Conservation (phyloP, 2,888 invertebrate genomes). For the Colostygia pectinataria region DNA sequence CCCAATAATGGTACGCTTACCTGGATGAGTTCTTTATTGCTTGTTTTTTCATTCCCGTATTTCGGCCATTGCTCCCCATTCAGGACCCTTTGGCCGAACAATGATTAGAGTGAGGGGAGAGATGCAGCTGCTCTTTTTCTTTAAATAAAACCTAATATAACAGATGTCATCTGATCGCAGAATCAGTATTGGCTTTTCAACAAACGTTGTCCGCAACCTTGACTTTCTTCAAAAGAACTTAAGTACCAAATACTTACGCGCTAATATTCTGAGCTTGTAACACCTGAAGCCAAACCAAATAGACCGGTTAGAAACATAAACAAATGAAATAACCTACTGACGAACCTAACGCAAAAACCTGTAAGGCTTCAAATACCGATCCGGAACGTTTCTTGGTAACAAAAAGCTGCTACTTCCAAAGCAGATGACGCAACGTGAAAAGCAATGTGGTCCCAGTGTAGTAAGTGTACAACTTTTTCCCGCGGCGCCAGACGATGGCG, state of each 20-base stretch:
- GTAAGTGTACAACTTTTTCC: conserved; percentile 64
- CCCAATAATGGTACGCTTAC: conserved; percentile 55
- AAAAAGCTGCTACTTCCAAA: conserved; percentile 53
- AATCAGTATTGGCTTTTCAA: conserved; percentile 44
- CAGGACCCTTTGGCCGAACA: conserved; percentile 75
- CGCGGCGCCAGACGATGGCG: conserved; percentile 57
- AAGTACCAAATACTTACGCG: no score
- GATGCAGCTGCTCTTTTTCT: conserved; percentile 80
- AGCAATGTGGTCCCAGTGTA: conserved; percentile 58
- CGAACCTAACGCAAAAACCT: conserved; percentile 22
- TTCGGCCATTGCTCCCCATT: conserved; percentile 71
- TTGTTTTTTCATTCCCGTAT: conserved; percentile 56
- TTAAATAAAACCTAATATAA: conserved; percentile 55
- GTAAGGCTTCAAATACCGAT: conserved; percentile 48
- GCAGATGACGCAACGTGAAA: conserved; percentile 66
- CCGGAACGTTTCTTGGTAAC: conserved; percentile 46
- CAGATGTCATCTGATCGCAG: conserved; percentile 60
- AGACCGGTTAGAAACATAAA: conserved; percentile 1
- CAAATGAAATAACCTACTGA: conserved; percentile 31
- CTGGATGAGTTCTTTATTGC: conserved; percentile 63
- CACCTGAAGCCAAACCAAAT: no score
- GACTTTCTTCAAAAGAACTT: neutral
- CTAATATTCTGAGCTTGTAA: no score
- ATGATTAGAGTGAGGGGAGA: conserved; percentile 73
- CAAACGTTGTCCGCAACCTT: conserved; percentile 3